These are phyloP conservation scores for Nudaria mundana DNA, from an alignment of 2,888 invertebrate species.

Conservation along the genomic window DNA sequence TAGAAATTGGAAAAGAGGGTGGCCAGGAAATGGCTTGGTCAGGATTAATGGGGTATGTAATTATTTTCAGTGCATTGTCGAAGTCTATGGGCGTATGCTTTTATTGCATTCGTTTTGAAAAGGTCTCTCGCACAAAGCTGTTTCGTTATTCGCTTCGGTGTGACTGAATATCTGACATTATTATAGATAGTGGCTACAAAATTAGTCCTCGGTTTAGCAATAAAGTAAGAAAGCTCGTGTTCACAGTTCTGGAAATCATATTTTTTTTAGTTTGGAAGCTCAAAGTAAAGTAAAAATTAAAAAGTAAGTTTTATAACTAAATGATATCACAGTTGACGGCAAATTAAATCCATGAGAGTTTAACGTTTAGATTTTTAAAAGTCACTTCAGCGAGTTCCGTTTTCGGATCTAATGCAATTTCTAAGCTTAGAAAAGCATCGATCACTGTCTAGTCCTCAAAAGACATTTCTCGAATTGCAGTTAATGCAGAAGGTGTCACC, in stretches of 20 bases:
- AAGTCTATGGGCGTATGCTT: background rate
- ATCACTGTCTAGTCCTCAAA: slow-evolving; percentile 63
- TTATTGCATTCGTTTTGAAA: background rate
- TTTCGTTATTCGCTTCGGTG: too few relatives aligned
- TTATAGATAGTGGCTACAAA: too few relatives aligned
- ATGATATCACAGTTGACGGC: too few relatives aligned
- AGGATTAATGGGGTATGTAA: slow-evolving; percentile 58
- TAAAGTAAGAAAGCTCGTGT: too few relatives aligned
- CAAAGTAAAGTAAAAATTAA: too few relatives aligned
- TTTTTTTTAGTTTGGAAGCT: too few relatives aligned
- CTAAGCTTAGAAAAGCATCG: slow-evolving; percentile 45
- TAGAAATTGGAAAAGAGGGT: slow-evolving; percentile 51
- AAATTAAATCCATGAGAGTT: slow-evolving; percentile 10
- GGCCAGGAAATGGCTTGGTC: slow-evolving; percentile 43
- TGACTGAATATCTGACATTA: too few relatives aligned
- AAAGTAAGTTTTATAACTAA: too few relatives aligned
- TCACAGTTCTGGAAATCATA: too few relatives aligned
- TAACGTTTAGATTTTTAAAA: slow-evolving; percentile 14
- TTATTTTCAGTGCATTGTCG: slow-evolving; percentile 36
- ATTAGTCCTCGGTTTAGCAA: too few relatives aligned
- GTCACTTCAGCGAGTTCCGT: slow-evolving; percentile 17
- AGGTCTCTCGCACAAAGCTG: too few relatives aligned
- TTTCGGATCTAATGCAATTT: slow-evolving; percentile 35
- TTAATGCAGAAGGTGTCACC: slow-evolving; percentile 51
- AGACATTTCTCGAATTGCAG: slow-evolving; percentile 40